Percentiles rank a stretch among this genome's conserved stretches.
These are phyloP conservation scores for Synergus itoensis DNA, from an alignment of 2,888 invertebrate species.

Conservation along the genomic window DNA sequence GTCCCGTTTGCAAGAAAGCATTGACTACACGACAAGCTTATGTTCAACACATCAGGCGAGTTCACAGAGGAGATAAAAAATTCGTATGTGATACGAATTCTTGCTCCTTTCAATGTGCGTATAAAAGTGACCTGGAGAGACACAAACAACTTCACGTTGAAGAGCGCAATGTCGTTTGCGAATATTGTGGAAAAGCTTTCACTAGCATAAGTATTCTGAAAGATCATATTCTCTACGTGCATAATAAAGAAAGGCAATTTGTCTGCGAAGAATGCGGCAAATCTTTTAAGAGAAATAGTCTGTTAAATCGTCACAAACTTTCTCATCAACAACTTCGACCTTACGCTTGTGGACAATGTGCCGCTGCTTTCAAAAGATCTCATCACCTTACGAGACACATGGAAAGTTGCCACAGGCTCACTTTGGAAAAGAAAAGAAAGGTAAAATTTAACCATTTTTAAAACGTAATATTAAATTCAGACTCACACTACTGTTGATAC, in stretches of 20 bases:
- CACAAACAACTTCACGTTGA: conserved; percentile 72
- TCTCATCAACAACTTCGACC: conserved; percentile 73
- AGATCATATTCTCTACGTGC: conserved; percentile 73
- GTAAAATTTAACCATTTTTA: conserved; percentile 50
- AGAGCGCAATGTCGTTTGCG: conserved; percentile 70
- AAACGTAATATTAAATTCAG: no score
- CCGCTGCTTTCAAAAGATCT: conserved; percentile 71
- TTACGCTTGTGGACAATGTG: conserved; percentile 70
- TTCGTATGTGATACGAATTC: conserved; percentile 68
- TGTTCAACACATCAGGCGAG: conserved; percentile 69
- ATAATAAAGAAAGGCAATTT: conserved; percentile 71
- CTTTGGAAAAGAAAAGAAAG: conserved; percentile 65
- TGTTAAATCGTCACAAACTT: conserved; percentile 71
- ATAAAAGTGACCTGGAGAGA: conserved; percentile 70
- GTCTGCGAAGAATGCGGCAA: conserved; percentile 73
- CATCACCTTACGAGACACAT: conserved; percentile 73
- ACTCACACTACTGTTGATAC: not conserved
- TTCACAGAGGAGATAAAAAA: conserved; percentile 69
- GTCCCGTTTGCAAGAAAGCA: conserved; percentile 70
- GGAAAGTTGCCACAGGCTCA: conserved; percentile 70
- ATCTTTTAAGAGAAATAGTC: conserved; percentile 74
- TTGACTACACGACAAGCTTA: conserved; percentile 70
- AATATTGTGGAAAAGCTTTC: conserved; percentile 74
- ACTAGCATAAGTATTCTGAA: conserved; percentile 72
- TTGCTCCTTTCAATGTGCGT: conserved; percentile 70